Evolutionary conservation across 2,797 vertebrate species (phyloP).

Genomic region (Nasua narica): DNA sequence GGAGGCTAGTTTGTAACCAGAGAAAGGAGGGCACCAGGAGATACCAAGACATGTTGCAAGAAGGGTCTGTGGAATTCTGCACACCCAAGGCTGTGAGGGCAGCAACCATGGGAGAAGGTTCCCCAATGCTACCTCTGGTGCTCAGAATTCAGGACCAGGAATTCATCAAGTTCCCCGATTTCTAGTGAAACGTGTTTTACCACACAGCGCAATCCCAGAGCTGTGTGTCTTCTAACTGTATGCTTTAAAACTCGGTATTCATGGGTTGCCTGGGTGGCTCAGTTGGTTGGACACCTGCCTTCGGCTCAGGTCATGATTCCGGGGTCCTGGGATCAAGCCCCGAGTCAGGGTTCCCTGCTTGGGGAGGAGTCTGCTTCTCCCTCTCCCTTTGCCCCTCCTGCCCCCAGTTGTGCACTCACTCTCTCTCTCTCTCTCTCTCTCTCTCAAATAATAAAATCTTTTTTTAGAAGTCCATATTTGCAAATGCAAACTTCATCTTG

Average conservation of each 20-base stretch:
- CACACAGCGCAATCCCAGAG: too few species aligned
- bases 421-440: too few species aligned
- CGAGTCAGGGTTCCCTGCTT: too few species aligned
- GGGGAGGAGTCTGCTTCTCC: too few species aligned
- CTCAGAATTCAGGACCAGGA: background rate
- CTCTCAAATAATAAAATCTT: background rate
- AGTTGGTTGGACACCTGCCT: background rate
- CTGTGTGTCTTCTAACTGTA: too few species aligned
- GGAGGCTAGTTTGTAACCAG: background rate
- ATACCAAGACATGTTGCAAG: background rate
- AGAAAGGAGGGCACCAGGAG: background rate
- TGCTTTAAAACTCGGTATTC: background rate
- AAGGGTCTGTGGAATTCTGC: rapidly evolving
- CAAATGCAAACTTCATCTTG: background rate
- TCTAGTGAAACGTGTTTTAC: background rate
- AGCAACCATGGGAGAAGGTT: background rate
- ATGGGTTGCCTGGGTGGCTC: background rate
- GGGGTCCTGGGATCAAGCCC: too few species aligned
- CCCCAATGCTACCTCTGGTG: background rate
- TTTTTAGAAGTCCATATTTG: background rate
- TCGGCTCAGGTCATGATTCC: background rate
- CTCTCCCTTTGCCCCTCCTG: too few species aligned
- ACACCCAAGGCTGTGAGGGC: rapidly evolving
- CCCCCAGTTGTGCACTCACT: too few species aligned
- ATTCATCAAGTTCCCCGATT: rapidly evolving